Conservation (phyloP, 2,113 vertebrate genomes). For the Fukomys damarensis region DNA sequence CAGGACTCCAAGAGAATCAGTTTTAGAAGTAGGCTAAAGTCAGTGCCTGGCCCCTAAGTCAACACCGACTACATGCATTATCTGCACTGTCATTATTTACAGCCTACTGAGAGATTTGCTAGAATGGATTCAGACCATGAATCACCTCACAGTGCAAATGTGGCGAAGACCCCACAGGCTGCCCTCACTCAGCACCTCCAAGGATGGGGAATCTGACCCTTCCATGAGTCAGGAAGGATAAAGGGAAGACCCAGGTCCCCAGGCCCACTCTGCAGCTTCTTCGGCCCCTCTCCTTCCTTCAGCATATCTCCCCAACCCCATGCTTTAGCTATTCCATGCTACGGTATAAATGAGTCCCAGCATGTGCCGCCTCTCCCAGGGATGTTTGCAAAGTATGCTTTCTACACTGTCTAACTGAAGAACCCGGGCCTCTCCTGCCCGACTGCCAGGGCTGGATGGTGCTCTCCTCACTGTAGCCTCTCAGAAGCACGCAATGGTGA, state of each 20-base stretch:
- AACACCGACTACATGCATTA: not conserved
- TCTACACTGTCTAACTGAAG: not conserved
- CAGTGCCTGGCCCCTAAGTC: not conserved
- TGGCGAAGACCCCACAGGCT: not conserved
- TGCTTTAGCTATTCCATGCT: not conserved
- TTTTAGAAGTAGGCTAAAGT: not conserved
- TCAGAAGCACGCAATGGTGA: not conserved
- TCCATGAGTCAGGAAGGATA: not conserved
- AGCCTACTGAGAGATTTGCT: not conserved
- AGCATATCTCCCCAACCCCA: not conserved
- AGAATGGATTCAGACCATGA: not conserved
- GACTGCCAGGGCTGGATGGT: not conserved
- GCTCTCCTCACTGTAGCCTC: not conserved
- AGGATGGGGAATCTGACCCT: not conserved
- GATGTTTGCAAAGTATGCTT: not conserved
- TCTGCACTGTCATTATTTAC: not conserved
- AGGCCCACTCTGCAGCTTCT: not conserved
- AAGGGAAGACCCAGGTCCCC: not conserved
- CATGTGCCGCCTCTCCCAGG: not conserved
- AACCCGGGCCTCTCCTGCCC: not conserved
- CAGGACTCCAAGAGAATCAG: not conserved
- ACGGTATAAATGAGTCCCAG: not conserved
- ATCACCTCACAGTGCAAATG: not conserved
- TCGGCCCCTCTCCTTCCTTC: not conserved
- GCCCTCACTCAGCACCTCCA: not conserved